A percentile compares a stretch with the other conserved stretches of the same genome.
Conservation (phyloP, 2,797 vertebrate species). For the Astyanax mexicanus region DNA sequence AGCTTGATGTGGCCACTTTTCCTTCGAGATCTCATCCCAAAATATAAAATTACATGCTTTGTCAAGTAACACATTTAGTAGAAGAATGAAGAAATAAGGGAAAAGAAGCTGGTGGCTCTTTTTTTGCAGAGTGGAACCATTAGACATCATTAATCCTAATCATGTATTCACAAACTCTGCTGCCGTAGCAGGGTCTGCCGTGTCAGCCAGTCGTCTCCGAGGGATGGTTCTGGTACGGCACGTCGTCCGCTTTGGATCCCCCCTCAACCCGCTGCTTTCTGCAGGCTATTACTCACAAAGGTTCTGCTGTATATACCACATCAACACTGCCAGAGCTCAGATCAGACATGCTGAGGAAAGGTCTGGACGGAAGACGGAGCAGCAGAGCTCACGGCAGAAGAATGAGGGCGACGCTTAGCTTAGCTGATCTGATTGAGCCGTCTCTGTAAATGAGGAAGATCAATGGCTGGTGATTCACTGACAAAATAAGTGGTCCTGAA, state of each 20-base stretch:
- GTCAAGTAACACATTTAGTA: constrained; percentile 71
- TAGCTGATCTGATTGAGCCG: constrained; percentile 41
- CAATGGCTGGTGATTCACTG: constrained; percentile 52
- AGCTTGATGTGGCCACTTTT: not conserved
- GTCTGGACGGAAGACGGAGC: constrained; percentile 21
- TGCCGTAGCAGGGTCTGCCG: constrained; percentile 58
- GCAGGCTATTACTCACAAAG: constrained; percentile 20
- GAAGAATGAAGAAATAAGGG: constrained; percentile 38
- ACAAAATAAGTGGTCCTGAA: constrained; percentile 55
- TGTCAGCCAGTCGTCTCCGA: constrained; percentile 47
- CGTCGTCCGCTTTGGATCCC: constrained; percentile 17
- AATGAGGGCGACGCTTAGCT: constrained; percentile 22
- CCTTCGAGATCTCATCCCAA: constrained; percentile 5
- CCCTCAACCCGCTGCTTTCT: constrained; percentile 1
- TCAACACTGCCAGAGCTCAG: constrained; percentile 12
- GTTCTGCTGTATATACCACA: constrained; percentile 11
- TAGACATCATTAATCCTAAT: constrained; percentile 74
- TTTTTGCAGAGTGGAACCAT: constrained; percentile 56
- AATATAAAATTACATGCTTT: constrained; percentile 56
- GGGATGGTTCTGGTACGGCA: constrained; percentile 47
- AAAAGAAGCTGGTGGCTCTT: constrained; percentile 58
- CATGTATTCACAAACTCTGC: constrained; percentile 52
- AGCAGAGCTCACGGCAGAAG: not conserved
- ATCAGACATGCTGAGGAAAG: constrained; percentile 5
- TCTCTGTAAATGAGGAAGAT: constrained; percentile 53